Percentiles rank a stretch among this genome's conserved stretches.
Evolutionary conservation across 30 jellyfish, hydroid and myxozoan species (phyloP).

Genomic region (Cassiopea xamachana): DNA sequence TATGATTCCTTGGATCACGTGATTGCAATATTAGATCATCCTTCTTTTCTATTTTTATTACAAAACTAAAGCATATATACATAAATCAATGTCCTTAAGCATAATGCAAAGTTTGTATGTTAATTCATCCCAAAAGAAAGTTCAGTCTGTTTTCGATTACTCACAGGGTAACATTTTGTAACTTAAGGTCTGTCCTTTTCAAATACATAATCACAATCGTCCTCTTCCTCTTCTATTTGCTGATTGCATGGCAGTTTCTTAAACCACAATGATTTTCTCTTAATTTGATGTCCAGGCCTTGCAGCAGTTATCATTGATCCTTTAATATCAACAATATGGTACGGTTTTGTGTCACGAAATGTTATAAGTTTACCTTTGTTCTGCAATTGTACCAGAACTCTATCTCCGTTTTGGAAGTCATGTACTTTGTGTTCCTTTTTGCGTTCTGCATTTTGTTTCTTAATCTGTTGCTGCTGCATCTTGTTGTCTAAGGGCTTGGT

Average conservation of each 20-base stretch:
- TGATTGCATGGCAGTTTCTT: neutral
- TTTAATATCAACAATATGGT: neutral
- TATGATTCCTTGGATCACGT: neutral
- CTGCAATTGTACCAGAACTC: neutral
- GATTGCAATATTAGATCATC: neutral
- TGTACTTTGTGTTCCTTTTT: too few species aligned
- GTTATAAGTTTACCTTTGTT: neutral
- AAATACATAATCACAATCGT: neutral
- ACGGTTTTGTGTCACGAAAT: neutral
- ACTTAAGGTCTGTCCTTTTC: neutral
- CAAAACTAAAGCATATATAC: neutral
- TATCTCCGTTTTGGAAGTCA: too few species aligned
- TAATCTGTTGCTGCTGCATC: too few species aligned
- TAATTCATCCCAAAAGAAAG: neutral
- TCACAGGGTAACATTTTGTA: neutral
- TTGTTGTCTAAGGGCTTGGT: too few species aligned
- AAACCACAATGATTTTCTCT: neutral
- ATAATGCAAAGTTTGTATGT: neutral
- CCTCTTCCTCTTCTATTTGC: neutral
- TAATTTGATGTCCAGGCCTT: neutral
- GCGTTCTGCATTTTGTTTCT: too few species aligned
- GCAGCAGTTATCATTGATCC: neutral
- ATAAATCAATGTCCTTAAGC: neutral
- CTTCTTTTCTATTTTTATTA: neutral
- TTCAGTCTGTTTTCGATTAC: neutral